A percentile compares a stretch with the other conserved stretches of the same genome.
These are phyloP conservation scores for Onychostoma macrolepis DNA, from an alignment of 2,113 vertebrate genomes.

Conservation along the genomic window DNA sequence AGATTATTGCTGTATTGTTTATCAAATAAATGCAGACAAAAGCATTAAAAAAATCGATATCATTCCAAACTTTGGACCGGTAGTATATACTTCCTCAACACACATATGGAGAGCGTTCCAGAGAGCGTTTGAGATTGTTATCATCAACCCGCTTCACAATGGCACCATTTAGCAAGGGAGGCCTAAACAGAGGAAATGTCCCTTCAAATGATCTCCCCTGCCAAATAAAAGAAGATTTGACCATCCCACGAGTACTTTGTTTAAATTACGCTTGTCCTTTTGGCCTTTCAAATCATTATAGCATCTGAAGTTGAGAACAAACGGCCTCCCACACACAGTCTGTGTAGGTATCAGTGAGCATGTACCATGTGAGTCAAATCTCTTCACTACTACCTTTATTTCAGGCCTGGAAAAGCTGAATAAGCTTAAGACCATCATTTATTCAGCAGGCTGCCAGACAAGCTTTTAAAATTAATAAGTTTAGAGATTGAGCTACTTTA, in stretches of 20 bases:
- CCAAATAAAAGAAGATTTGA: slow-evolving; percentile 3
- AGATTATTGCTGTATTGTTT: not conserved
- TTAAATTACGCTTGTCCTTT: not conserved
- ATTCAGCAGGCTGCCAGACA: slow-evolving; percentile 66
- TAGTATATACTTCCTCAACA: not conserved
- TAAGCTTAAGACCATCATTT: slow-evolving; percentile 64
- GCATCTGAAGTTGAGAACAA: not conserved
- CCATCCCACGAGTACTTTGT: not conserved
- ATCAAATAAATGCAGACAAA: not conserved
- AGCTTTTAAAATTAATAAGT: slow-evolving; percentile 65
- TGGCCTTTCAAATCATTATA: not conserved
- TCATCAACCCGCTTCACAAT: not conserved
- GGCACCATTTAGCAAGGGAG: slow-evolving; percentile 15
- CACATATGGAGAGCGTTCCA: not conserved
- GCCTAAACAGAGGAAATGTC: not conserved
- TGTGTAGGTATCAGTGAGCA: slow-evolving; percentile 14
- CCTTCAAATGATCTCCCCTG: not conserved
- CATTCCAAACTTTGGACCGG: not conserved
- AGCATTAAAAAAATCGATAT: not conserved
- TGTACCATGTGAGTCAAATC: not conserved
- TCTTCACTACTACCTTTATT: slow-evolving; percentile 48
- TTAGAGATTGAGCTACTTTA: slow-evolving; percentile 65
- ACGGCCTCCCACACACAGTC: not conserved
- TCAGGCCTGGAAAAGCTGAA: slow-evolving; percentile 53
- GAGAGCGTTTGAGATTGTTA: not conserved